Percentiles rank a stretch among this genome's conserved stretches.
phyloP scores from a whole-genome alignment of 2,797 vertebrate species.

The Enteromius anoplus region DNA sequence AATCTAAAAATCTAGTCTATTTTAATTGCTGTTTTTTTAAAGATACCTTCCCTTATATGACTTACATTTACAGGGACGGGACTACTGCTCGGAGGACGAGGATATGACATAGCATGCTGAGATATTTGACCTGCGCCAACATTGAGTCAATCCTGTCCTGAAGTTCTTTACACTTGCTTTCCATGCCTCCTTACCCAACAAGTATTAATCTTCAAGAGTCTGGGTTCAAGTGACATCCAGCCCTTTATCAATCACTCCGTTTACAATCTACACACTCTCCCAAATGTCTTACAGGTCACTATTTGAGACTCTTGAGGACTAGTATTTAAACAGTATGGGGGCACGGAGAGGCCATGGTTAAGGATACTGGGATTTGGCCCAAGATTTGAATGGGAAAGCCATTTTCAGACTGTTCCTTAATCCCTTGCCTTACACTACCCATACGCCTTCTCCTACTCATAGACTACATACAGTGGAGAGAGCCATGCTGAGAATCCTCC shows the following conservation, averaged over 20 bases:
- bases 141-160: slow-evolving; percentile 11
- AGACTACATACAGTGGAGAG: slow-evolving; percentile 37
- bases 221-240: background rate
- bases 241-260: slow-evolving; percentile 22
- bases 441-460: slow-evolving; percentile 47
- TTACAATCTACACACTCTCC: slow-evolving; percentile 42
- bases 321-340: background rate
- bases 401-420: slow-evolving; percentile 37
- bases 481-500: slow-evolving; percentile 31
- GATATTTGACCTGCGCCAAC: slow-evolving; percentile 41
- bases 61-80: slow-evolving; percentile 82
- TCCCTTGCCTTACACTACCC: slow-evolving; percentile 60
- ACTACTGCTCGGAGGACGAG: slow-evolving; percentile 97
- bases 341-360: slow-evolving; percentile 16
- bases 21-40: too few relatives aligned
- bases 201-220: slow-evolving; percentile 16
- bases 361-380: slow-evolving; percentile 21
- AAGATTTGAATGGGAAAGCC: slow-evolving; percentile 29
- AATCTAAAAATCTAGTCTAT: too few relatives aligned
- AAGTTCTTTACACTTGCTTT: slow-evolving; percentile 29
- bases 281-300: slow-evolving; percentile 32
- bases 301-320: slow-evolving; percentile 26
- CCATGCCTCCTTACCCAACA: slow-evolving; percentile 34
- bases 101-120: slow-evolving; percentile 74
- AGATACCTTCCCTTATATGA: background rate